phyloP scores from a whole-genome alignment of 2,888 invertebrate genomes.

The Callyntrura sp. region DNA sequence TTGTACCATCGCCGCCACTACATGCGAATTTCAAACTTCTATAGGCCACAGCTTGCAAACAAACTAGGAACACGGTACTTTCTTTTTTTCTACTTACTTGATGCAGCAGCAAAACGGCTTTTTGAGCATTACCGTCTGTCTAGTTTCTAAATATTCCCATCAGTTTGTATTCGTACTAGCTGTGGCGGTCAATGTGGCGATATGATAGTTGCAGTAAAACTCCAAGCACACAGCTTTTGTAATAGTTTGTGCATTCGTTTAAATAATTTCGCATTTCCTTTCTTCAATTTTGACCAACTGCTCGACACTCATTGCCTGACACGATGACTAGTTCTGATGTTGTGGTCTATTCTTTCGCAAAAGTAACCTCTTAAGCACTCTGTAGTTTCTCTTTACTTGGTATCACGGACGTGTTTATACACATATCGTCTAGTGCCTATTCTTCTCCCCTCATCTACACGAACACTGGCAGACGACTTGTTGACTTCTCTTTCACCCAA shows the following conservation, averaged over 20 bases:
- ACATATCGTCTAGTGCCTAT: neutral
- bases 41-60: neutral
- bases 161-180: neutral
- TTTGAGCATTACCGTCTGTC: neutral
- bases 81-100: neutral
- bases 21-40: too few species aligned
- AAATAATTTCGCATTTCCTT: constrained; percentile 58
- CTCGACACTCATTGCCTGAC: constrained; percentile 11
- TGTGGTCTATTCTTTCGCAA: neutral
- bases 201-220: neutral
- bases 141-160: constrained; percentile 9
- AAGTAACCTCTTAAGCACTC: neutral
- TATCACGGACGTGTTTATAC: neutral
- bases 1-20: neutral
- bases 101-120: neutral
- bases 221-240: neutral
- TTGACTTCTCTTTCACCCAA: constrained; percentile 22
- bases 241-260: constrained; percentile 42
- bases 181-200: constrained; percentile 17
- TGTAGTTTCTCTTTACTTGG: constrained; percentile 39
- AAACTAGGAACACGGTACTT: constrained; percentile 22
- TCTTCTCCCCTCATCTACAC: neutral
- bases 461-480: constrained; percentile 5
- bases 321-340: neutral
- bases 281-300: constrained; percentile 45